Evolutionary conservation across 2,113 vertebrate species (phyloP).

Genomic region (Clarias gariepinus): DNA sequence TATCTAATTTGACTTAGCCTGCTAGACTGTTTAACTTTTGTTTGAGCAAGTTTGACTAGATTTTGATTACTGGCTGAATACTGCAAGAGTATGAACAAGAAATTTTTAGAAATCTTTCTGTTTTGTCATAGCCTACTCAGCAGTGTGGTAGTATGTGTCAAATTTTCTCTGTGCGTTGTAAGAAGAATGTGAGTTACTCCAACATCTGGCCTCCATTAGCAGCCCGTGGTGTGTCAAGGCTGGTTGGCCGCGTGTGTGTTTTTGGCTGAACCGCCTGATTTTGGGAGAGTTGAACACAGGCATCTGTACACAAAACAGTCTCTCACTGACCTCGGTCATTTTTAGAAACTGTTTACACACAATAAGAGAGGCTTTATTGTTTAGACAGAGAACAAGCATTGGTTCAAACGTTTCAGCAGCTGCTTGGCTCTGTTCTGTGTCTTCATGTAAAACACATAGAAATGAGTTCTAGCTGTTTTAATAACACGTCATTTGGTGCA

Average conservation of each 20-base stretch:
- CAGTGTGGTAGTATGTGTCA: background rate
- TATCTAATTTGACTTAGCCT: background rate
- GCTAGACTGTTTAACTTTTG: background rate
- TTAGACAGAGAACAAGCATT: background rate
- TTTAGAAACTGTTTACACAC: constrained; percentile 30
- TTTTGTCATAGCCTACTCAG: background rate
- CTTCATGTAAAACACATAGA: background rate
- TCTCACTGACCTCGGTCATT: constrained; percentile 32
- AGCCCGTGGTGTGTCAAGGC: constrained; percentile 69
- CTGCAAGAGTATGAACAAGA: background rate
- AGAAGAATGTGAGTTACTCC: constrained; percentile 67
- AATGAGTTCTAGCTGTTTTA: background rate
- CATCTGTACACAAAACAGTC: constrained; percentile 7
- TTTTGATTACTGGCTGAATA: background rate
- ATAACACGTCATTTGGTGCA: background rate
- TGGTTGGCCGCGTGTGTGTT: constrained; percentile 41
- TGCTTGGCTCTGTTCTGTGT: background rate
- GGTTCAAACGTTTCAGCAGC: constrained; percentile 4
- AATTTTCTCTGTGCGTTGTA: constrained; percentile 43
- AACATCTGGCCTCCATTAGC: constrained; percentile 91
- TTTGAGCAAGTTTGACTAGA: too few relatives aligned
- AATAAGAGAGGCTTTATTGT: constrained; percentile 4
- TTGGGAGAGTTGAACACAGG: constrained; percentile 38
- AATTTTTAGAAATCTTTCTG: background rate
- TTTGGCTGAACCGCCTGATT: constrained; percentile 38